These are phyloP conservation scores for Columba janthina DNA, from an alignment of 2,113 vertebrate species.

Conservation along the genomic window DNA sequence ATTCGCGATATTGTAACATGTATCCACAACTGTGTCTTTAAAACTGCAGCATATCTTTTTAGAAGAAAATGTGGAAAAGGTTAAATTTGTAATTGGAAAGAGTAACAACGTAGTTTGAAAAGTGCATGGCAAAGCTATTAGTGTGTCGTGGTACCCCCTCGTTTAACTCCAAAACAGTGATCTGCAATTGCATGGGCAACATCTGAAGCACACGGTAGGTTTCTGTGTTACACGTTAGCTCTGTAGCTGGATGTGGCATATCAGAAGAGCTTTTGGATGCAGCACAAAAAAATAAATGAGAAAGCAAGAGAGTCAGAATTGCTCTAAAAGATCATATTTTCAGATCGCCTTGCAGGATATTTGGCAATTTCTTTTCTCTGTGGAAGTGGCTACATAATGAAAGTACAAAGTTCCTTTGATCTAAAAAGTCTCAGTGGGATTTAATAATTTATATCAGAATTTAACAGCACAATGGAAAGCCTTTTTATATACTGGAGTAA, in stretches of 20 bases:
- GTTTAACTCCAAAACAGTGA: neutral
- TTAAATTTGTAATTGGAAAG: neutral
- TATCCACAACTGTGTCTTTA: neutral
- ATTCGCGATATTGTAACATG: neutral
- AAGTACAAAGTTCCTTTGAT: slow-evolving; percentile 56
- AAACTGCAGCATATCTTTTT: neutral
- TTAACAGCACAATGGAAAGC: slow-evolving; percentile 39
- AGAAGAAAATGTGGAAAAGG: neutral
- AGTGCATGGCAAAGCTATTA: neutral
- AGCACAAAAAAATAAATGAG: neutral
- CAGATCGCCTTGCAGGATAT: slow-evolving; percentile 33
- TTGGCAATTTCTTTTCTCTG: slow-evolving; percentile 23
- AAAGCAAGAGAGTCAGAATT: neutral
- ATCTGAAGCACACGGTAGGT: neutral
- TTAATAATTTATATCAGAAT: slow-evolving; percentile 61
- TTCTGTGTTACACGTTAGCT: neutral
- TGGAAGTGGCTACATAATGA: slow-evolving; percentile 35
- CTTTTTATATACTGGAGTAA: slow-evolving; percentile 41
- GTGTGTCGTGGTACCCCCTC: neutral
- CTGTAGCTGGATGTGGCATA: neutral
- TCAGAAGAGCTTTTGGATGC: neutral
- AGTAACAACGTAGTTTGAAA: neutral
- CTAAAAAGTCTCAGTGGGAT: slow-evolving; percentile 15
- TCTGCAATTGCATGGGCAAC: neutral
- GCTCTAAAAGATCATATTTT: slow-evolving; percentile 25